Evolutionary conservation across 2,797 vertebrate species (phyloP).

Genomic region (Otus scops): DNA sequence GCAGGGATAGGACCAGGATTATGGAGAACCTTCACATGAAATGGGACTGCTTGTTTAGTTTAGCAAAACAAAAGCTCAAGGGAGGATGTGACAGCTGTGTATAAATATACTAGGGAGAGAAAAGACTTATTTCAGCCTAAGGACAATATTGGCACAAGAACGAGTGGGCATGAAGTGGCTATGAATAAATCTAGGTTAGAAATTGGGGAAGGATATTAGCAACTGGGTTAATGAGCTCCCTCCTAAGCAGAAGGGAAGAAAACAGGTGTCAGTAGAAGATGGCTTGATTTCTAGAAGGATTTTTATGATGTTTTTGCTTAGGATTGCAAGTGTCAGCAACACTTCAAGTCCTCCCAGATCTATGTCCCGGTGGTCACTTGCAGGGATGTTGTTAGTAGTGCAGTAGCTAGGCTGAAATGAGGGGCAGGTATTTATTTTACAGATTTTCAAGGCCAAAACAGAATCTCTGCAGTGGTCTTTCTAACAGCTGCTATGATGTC

Average conservation of each 20-base stretch:
- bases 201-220: background rate
- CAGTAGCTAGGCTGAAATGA: background rate
- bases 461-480: background rate
- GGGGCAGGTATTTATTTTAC: background rate
- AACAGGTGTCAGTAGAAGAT: background rate
- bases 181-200: background rate
- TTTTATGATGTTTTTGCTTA: background rate
- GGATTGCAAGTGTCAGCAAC: background rate
- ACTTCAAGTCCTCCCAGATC: background rate
- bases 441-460: background rate
- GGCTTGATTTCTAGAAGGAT: background rate
- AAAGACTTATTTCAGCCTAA: constrained; percentile 29
- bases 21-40: background rate
- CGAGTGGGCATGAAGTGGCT: background rate
- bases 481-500: background rate
- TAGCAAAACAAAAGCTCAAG: constrained; percentile 32
- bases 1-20: background rate
- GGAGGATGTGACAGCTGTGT: constrained; percentile 28
- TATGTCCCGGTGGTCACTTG: background rate
- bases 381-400: background rate
- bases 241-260: background rate
- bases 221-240: background rate
- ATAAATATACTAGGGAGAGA: constrained; percentile 28
- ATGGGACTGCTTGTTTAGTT: constrained; percentile 5
- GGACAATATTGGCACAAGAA: constrained; percentile 30